Percentiles rank a stretch among this genome's conserved stretches.
These are phyloP conservation scores for Xenentodon cancila DNA, from an alignment of 2,797 vertebrate genomes.

Conservation along the genomic window DNA sequence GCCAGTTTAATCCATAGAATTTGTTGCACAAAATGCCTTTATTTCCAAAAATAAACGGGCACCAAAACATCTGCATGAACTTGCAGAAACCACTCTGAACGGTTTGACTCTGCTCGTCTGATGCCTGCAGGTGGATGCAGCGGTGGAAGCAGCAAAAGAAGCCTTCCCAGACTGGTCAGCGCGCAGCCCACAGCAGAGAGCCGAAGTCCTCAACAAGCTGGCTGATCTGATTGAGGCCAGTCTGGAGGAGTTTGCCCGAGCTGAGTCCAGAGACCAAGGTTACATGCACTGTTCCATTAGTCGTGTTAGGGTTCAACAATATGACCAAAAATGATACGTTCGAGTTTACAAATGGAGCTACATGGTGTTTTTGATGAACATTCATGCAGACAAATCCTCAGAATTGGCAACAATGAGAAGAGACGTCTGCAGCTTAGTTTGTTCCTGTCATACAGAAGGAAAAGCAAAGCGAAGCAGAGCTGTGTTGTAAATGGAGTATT, in stretches of 20 bases:
- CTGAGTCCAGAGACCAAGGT: constrained; percentile 98
- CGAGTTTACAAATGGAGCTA: neutral
- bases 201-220: constrained; percentile 86
- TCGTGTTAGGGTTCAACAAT: neutral
- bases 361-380: neutral
- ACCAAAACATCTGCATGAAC: too few species aligned
- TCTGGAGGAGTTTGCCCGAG: constrained; percentile 89
- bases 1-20: too few species aligned
- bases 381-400: too few species aligned
- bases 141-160: constrained; percentile 88
- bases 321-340: neutral
- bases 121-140: constrained; percentile 85
- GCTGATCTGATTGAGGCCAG: constrained; percentile 90
- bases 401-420: too few species aligned
- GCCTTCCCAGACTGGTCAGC: constrained; percentile 92
- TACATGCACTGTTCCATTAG: neutral
- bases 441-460: too few species aligned
- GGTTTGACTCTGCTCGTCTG: neutral
- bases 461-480: too few species aligned
- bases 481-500: too few species aligned
- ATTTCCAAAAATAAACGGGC: too few species aligned
- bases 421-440: too few species aligned
- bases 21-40: too few species aligned
- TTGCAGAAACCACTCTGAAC: too few species aligned
- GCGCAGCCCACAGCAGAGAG: constrained; percentile 85